phyloP scores from a whole-genome alignment of 2,888 invertebrate genomes.

The Cephalotes varians region DNA sequence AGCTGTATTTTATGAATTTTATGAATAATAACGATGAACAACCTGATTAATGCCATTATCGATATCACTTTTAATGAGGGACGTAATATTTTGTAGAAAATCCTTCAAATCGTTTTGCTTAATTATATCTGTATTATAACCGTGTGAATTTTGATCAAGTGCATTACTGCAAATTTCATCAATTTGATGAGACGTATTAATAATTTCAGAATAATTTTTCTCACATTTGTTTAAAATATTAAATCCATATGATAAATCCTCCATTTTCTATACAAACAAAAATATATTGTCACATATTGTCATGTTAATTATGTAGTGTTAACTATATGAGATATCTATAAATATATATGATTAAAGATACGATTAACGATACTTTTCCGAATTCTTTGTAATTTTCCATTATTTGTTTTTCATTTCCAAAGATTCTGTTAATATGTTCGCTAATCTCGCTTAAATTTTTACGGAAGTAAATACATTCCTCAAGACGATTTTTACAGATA shows the following conservation, averaged over 20 bases:
- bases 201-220: not conserved
- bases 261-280: constrained; percentile 14
- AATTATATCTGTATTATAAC: not conserved
- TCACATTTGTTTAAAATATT: not conserved
- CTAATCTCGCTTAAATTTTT: not conserved
- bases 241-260: not conserved
- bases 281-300: not conserved
- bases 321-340: too few relatives aligned
- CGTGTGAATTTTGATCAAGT: not conserved
- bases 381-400: not conserved
- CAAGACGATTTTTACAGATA: not conserved
- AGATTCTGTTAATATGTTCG: not conserved
- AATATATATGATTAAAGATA: too few relatives aligned
- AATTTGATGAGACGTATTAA: not conserved
- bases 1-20: not conserved
- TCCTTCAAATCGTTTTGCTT: not conserved
- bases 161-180: not conserved
- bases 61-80: not conserved
- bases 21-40: not conserved
- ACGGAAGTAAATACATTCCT: not conserved
- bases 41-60: not conserved
- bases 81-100: not conserved
- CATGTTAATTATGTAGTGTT: not conserved
- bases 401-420: not conserved
- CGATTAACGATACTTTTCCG: not conserved